Percentiles rank a stretch among this genome's conserved stretches.
Evolutionary conservation across 2,113 vertebrate species (phyloP).

Genomic region (Psilopogon haemacephalus): DNA sequence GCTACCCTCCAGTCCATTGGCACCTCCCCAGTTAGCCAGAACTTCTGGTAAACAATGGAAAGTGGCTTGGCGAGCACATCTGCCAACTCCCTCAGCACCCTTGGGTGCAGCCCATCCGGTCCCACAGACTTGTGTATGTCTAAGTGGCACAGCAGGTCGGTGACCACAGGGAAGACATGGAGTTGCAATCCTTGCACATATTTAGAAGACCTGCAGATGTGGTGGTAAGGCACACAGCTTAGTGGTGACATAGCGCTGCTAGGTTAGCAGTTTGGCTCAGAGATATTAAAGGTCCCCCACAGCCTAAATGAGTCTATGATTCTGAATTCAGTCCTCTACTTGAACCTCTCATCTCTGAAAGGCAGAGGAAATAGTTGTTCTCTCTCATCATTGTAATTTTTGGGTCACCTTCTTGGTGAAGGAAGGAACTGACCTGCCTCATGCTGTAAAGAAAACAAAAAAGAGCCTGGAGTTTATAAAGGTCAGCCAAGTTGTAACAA

Average conservation of each 20-base stretch:
- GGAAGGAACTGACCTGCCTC: not conserved
- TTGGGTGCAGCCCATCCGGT: no score
- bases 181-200: not conserved
- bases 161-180: not conserved
- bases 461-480: not conserved
- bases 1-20: no score
- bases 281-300: not conserved
- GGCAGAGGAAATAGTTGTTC: not conserved
- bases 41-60: no score
- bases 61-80: no score
- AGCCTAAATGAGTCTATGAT: not conserved
- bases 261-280: not conserved
- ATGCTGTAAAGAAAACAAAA: fast-evolving
- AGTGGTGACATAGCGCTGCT: not conserved
- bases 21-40: no score
- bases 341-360: fast-evolving
- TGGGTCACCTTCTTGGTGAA: not conserved
- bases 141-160: no score
- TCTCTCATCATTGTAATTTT: not conserved
- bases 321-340: not conserved
- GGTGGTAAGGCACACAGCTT: not conserved
- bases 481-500: not conserved
- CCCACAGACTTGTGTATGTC: no score
- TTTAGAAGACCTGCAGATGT: not conserved
- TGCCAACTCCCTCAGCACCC: no score